Conservation (phyloP, 2,797 vertebrate species). For the Cetoscarus ocellatus region DNA sequence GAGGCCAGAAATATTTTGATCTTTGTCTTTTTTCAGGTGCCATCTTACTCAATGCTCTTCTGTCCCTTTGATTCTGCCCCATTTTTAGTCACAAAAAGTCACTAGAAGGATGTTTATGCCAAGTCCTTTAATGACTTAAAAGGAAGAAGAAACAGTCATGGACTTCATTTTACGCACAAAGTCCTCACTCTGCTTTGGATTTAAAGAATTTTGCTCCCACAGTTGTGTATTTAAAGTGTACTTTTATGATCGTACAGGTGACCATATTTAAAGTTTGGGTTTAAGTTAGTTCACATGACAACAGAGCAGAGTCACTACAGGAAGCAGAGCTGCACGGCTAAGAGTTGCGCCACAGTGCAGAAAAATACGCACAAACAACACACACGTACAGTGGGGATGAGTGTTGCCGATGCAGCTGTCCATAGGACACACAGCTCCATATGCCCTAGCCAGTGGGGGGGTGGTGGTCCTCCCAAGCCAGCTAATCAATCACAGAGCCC, state of each 20-base stretch:
- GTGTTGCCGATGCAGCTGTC: constrained; percentile 73
- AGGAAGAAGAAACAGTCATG: no score
- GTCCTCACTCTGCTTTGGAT: background rate
- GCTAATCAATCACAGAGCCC: constrained; percentile 83
- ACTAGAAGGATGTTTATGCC: no score
- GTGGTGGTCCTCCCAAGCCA: constrained; percentile 70
- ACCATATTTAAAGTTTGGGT: constrained; percentile 9
- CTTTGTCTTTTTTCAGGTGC: no score
- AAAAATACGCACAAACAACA: constrained; percentile 43
- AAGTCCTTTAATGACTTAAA: no score
- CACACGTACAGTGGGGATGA: constrained; percentile 35
- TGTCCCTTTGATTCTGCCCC: no score
- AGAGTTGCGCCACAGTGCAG: constrained; percentile 16
- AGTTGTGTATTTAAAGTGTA: background rate
- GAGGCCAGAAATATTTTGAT: no score
- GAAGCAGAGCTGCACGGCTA: constrained; percentile 11
- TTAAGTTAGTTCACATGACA: constrained; percentile 1
- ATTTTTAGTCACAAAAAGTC: no score
- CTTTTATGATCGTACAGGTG: background rate
- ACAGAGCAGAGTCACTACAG: background rate
- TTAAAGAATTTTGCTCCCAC: background rate
- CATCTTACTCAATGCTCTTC: no score
- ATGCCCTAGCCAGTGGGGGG: constrained; percentile 80
- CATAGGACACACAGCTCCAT: constrained; percentile 77
- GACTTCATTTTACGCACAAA: no score